Base-by-base conservation (phyloP, 2,113 vertebrate genomes). In the Cacatua alba region DNA sequence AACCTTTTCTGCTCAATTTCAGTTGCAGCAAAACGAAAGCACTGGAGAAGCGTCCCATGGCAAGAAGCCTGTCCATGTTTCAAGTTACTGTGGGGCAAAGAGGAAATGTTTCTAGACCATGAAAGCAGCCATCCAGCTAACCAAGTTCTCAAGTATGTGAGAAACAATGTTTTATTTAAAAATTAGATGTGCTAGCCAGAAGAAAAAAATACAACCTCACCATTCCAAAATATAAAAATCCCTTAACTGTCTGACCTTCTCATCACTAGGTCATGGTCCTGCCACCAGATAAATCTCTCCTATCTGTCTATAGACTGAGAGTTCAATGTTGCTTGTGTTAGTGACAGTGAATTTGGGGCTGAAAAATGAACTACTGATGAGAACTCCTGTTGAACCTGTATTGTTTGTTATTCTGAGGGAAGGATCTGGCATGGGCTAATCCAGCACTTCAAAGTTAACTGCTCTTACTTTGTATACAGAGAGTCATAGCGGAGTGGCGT, bases 341-440 rank as follows among this genome's bases (percentile, higher is more conserved):
- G 98, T 98, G 98, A 98, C 98, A 98, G 98, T 98, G 98, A 98
- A 98, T 98, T 98, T 98, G 97, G 96, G 96, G 97, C 98, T 98
- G 98, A 98, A 98, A 98, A 98, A 98, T 98, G 98, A 98, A 98
- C 98, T 98, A 98, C 97, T 89, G 97, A 97, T 97, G 98, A 98
- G 98, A 99, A 99, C 98, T 98, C 98, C 97, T 97, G 97, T 98
- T 97, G 98, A 98, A 98, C 97, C 97, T 98, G 97, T 97, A 97
- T 95, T 98, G 98, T 98, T 99, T 99, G 99, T 99, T 99, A 98
- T 99, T 99, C 98, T 98, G 98, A 98, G 98, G 98, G 98, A 97
- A 97, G 98, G 98, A 98, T 98, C 97, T 98, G 98, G 98, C 98
- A 97, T 89, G 92, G 97, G 97, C 98, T 98, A 98, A 99, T 98